Conservation (phyloP, 1,140 invertebrate genomes). For the Listronotus oregonensis region DNA sequence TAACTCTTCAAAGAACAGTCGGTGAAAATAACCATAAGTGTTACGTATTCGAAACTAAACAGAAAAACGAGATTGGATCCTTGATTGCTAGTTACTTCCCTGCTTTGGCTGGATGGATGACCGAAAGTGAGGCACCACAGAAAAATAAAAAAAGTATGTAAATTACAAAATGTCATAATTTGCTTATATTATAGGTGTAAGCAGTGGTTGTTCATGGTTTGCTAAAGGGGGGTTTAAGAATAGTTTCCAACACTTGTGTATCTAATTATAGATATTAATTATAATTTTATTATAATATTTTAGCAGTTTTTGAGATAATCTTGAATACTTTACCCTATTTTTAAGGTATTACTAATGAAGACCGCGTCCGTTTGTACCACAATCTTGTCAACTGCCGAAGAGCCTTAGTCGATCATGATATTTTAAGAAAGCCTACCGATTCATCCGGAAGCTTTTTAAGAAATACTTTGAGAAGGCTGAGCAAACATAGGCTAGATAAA, state of each 20-base stretch:
- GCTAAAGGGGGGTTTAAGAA: too few relatives aligned
- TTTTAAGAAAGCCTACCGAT: slow-evolving; percentile 82
- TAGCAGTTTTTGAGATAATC: too few relatives aligned
- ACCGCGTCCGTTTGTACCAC: slow-evolving; percentile 78
- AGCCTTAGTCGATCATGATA: slow-evolving; percentile 80
- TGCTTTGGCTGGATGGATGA: slow-evolving; percentile 81
- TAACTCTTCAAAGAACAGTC: slow-evolving; percentile 70
- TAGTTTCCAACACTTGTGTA: too few relatives aligned
- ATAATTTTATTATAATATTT: too few relatives aligned
- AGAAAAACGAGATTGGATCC: slow-evolving; percentile 90
- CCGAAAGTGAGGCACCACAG: slow-evolving; percentile 76
- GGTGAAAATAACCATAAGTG: slow-evolving; percentile 77
- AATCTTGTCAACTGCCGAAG: slow-evolving; percentile 80
- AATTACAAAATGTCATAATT: too few relatives aligned
- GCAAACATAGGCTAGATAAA: slow-evolving; percentile 86
- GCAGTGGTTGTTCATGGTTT: too few relatives aligned
- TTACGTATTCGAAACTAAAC: slow-evolving; percentile 90
- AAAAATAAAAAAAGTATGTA: slow-evolving; percentile 59
- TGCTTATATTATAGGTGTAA: too few relatives aligned
- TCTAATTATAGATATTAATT: too few relatives aligned
- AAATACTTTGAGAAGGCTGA: slow-evolving; percentile 85
- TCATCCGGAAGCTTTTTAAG: slow-evolving; percentile 78
- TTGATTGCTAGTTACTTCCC: slow-evolving; percentile 92
- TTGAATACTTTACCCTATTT: neutral
- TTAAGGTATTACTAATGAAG: slow-evolving; percentile 77